phyloP scores from a whole-genome alignment of 2,113 vertebrate species.

The Eulacestoma nigropectus region DNA sequence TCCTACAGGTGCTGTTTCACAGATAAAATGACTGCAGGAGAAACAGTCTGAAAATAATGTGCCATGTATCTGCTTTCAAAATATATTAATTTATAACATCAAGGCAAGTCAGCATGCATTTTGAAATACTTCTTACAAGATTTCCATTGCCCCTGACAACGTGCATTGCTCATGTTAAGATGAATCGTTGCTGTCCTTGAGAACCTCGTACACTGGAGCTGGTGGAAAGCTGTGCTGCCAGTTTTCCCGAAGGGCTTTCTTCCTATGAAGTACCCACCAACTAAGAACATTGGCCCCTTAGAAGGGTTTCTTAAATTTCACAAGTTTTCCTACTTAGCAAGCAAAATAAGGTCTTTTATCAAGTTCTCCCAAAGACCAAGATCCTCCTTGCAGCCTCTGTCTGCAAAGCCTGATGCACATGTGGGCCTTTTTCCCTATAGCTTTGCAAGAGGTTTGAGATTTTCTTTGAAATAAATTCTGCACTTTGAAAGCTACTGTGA shows the following conservation, averaged over 20 bases:
- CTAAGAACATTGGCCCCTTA: background rate
- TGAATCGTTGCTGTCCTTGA: background rate
- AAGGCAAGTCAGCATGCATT: background rate
- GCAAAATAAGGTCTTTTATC: background rate
- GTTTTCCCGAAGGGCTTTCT: rapidly evolving
- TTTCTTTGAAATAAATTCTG: background rate
- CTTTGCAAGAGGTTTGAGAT: background rate
- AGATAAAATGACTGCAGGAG: background rate
- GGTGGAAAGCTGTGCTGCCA: background rate
- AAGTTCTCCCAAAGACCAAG: background rate
- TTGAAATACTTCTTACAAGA: background rate
- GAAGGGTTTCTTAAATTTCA: background rate
- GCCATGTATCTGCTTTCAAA: background rate
- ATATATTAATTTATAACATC: background rate
- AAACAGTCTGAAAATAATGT: background rate
- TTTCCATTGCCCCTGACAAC: background rate
- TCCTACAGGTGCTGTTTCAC: slow-evolving; percentile 8
- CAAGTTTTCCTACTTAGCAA: background rate
- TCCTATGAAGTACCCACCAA: background rate
- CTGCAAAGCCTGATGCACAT: background rate
- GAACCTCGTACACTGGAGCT: background rate
- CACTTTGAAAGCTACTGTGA: background rate
- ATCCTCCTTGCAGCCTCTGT: background rate
- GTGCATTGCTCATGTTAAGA: background rate
- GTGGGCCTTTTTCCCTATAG: background rate